Evolutionary conservation across 1,140 invertebrate species (phyloP).

Genomic region (Heliconius nattereri): DNA sequence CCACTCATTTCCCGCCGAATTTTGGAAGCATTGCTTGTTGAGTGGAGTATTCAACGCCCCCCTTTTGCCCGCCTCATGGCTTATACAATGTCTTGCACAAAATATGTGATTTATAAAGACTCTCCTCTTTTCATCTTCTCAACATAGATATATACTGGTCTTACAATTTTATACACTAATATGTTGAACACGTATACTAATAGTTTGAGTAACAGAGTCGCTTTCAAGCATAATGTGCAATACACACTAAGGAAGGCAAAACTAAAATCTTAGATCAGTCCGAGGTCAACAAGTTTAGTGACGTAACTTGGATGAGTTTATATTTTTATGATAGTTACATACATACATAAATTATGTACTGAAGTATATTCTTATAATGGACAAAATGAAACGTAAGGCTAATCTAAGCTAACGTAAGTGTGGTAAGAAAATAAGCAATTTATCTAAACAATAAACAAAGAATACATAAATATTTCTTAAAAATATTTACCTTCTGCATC

Average conservation of each 20-base stretch:
- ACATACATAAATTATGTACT: background rate
- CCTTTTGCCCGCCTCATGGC: no score
- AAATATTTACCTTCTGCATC: no score
- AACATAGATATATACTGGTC: background rate
- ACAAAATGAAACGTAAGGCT: background rate
- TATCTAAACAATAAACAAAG: no score
- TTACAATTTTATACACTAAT: background rate
- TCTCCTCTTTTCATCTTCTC: no score
- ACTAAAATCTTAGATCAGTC: slow-evolving; percentile 33
- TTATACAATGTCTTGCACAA: no score
- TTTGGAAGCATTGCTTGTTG: no score
- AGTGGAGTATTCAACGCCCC: no score
- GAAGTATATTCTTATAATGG: background rate
- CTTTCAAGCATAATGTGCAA: slow-evolving; percentile 15
- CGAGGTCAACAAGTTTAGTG: slow-evolving; percentile 45
- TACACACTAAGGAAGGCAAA: slow-evolving; percentile 27
- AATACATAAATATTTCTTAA: no score
- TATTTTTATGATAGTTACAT: slow-evolving; percentile 1
- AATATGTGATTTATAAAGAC: no score
- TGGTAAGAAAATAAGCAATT: no score
- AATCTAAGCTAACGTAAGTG: no score
- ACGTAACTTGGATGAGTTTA: slow-evolving; percentile 50
- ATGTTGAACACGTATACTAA: background rate
- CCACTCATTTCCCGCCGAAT: no score
- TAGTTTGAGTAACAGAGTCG: background rate